Evolutionary conservation across 2,113 vertebrate species (phyloP).

Genomic region (Argyrosomus japonicus): DNA sequence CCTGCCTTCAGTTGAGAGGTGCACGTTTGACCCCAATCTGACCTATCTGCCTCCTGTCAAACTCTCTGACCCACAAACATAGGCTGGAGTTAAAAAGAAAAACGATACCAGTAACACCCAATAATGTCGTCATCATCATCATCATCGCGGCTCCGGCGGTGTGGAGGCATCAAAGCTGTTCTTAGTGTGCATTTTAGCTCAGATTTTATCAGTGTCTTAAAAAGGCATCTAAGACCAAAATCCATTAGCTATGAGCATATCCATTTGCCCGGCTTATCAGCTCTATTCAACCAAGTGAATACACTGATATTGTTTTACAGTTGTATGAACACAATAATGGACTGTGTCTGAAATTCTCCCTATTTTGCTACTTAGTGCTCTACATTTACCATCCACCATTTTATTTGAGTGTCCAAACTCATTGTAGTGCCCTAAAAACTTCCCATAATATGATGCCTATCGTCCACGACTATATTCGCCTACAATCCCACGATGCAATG

Average conservation of each 20-base stretch:
- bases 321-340: neutral
- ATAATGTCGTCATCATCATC: conserved; percentile 1
- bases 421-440: neutral
- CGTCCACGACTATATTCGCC: neutral
- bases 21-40: conserved; percentile 43
- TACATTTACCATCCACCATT: neutral
- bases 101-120: no score
- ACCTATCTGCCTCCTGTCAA: conserved; percentile 30
- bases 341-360: neutral
- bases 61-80: conserved; percentile 24
- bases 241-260: neutral
- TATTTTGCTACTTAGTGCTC: neutral
- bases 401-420: neutral
- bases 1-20: conserved; percentile 20
- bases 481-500: neutral
- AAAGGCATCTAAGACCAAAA: neutral
- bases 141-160: neutral
- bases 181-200: conserved; percentile 1
- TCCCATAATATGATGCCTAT: neutral
- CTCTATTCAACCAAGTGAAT: neutral
- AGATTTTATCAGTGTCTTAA: neutral
- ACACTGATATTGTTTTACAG: neutral
- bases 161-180: neutral
- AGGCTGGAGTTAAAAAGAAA: neutral
- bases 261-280: neutral